Evolutionary conservation across 92 coral and sea anemone genomes (phyloP).

Genomic region (Palythoa grandis): DNA sequence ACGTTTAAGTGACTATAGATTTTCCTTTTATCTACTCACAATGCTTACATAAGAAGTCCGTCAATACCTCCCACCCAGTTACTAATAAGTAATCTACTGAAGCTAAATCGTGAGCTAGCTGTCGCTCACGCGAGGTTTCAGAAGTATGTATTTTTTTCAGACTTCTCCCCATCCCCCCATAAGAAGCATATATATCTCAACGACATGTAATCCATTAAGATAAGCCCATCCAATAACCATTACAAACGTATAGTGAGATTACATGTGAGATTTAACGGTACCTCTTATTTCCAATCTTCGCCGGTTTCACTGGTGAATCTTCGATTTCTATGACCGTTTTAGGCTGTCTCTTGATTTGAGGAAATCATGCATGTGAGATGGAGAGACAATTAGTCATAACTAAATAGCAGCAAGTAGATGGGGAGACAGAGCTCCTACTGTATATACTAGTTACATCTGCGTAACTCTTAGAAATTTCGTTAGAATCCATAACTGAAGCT

Average conservation of each 20-base stretch:
- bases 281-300: background rate
- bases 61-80: background rate
- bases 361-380: constrained; percentile 12
- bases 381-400: constrained; percentile 2
- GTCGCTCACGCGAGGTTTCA: background rate
- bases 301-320: constrained; percentile 12
- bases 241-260: background rate
- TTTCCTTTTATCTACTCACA: background rate
- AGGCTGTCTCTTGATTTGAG: background rate
- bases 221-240: background rate
- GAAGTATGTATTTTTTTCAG: background rate
- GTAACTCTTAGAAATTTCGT: background rate
- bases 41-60: background rate
- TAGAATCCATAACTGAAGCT: constrained; percentile 4
- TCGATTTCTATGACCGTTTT: constrained; percentile 3
- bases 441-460: background rate
- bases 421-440: background rate
- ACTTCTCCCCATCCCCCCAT: background rate
- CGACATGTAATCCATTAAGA: background rate
- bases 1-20: background rate
- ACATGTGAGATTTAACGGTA: background rate
- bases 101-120: background rate
- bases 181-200: background rate
- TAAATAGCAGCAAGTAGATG: background rate
- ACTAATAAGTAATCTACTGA: background rate